Evolutionary conservation across 2,113 vertebrate species (phyloP).

Genomic region (Etia nguti): DNA sequence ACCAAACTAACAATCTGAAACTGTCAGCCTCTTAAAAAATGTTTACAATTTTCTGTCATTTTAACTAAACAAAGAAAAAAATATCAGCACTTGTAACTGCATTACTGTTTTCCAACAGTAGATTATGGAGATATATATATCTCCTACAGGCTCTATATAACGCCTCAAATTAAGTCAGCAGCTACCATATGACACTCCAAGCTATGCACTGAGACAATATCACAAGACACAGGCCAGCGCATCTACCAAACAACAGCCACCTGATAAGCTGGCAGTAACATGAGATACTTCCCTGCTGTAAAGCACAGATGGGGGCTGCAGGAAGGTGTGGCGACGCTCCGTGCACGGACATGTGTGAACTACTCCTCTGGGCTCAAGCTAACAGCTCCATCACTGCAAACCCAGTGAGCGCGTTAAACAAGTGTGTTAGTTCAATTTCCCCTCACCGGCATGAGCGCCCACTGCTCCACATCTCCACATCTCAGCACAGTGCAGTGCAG

Average conservation of each 20-base stretch:
- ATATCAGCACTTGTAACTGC: background rate
- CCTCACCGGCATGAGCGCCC: background rate
- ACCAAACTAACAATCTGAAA: background rate
- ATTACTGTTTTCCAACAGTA: background rate
- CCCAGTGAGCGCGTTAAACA: background rate
- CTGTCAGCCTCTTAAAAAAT: background rate
- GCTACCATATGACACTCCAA: background rate
- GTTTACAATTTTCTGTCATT: background rate
- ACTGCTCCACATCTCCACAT: background rate
- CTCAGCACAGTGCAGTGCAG: background rate
- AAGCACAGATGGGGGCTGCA: background rate
- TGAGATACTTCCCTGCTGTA: background rate
- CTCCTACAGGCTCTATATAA: background rate
- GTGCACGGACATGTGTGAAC: constrained; percentile 24
- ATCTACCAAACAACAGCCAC: background rate
- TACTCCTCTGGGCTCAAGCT: background rate
- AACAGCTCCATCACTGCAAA: background rate
- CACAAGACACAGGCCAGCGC: background rate
- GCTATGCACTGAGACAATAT: background rate
- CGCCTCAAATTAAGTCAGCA: background rate
- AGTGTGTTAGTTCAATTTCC: background rate
- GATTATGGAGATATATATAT: background rate
- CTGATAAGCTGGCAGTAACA: background rate
- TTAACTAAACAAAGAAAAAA: background rate
- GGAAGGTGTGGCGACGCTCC: constrained; percentile 16